Conservation (phyloP, 2,113 vertebrate species). For the Oncorhynchus mykiss region DNA sequence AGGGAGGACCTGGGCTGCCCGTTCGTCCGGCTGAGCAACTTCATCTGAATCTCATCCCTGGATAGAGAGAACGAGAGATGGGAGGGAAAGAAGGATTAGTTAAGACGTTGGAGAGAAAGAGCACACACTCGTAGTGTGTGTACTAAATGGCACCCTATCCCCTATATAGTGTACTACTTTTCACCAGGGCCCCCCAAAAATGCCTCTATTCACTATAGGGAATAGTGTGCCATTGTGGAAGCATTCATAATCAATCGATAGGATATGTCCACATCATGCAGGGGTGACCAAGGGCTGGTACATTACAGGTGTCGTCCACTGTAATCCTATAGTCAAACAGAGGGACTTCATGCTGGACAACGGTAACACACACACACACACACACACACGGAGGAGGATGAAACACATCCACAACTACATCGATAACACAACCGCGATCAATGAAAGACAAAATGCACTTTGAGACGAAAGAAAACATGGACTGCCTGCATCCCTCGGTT, state of each 20-base stretch:
- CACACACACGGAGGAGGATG: no score
- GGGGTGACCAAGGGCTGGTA: background rate
- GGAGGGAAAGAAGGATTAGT: background rate
- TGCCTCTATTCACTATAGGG: no score
- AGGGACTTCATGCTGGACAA: background rate
- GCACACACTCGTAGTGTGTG: background rate
- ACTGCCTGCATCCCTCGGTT: no score
- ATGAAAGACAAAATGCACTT: background rate
- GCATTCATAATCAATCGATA: background rate
- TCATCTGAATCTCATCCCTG: conserved; percentile 92
- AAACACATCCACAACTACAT: background rate
- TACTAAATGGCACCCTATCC: no score
- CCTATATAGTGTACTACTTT: no score
- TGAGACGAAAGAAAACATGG: no score
- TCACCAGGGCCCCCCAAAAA: no score
- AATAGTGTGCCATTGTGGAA: no score
- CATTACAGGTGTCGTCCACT: background rate
- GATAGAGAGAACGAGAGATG: background rate
- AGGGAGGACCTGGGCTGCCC: conserved; percentile 73
- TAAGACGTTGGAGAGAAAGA: background rate
- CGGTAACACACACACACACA: no score
- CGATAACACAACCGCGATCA: background rate
- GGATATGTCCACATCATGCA: background rate
- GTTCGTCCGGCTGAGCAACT: conserved; percentile 84
- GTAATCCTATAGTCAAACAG: background rate